Base-by-base conservation (phyloP, 2,797 vertebrate genomes). In the Acipenser transmontanus region DNA sequence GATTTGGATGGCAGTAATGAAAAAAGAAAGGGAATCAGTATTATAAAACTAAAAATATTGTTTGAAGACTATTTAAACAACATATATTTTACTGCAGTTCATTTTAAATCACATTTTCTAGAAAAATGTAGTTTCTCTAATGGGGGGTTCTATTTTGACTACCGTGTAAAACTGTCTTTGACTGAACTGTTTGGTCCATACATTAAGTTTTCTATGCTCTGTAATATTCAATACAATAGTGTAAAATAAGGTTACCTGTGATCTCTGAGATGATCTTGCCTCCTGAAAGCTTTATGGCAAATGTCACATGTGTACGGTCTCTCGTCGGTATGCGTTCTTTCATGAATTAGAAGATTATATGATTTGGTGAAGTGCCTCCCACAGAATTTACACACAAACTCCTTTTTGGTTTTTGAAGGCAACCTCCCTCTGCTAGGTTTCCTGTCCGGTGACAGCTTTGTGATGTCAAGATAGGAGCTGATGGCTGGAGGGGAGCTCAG, bases 301-400 rank as follows among this genome's bases (percentile, higher is more conserved):
- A 95, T 95, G 76, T 95, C 93, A 63, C 93, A 95, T 0, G 93
- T 95, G 78, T 95, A 95, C 0, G 93, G 93, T 63, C 93, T 76
- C 76, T 95, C 93, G 0, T 95, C 93, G 0, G 93, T 95, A 78
- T 95, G 93, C 7, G 93, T 95, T 71, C 93, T 84, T 84, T 95
- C 93, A 0, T 95, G 93, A 72, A 95, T 95, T 70, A 95, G 85
- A 70, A 95, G 88, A 75, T 95, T 95, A 79, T 95, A 95, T 47
- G 93, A 95, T 77, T 95, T 95, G 47, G 93, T 95, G 85, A 95
- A 95, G 80, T 95, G 93, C 14, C 93, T 89, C 59, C 93, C 93
- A 49, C 93, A 95, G 83, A 95, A 95, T 79, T 95, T 95, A 84
- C 93, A 95, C 69, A 95, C 93, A 11, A 95, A 95, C 77, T 95